phyloP scores from a whole-genome alignment of 2,113 vertebrate genomes.

The Syngnathus floridae region DNA sequence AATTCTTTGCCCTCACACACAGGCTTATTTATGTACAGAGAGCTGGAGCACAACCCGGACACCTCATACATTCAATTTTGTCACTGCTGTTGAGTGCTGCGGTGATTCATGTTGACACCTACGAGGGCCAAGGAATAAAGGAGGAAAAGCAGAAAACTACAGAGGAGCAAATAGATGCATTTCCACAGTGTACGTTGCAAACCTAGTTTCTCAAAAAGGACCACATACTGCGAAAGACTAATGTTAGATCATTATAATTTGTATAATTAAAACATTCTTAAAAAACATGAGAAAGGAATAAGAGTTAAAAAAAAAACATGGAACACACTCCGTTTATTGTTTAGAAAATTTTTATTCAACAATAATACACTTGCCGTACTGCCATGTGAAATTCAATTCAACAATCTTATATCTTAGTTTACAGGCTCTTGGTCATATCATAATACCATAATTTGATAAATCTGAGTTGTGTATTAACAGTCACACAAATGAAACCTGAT shows the following conservation, averaged over 20 bases:
- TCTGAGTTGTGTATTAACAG: not conserved
- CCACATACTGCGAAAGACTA: not conserved
- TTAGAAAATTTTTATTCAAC: not conserved
- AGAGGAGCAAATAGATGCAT: slow-evolving; percentile 18
- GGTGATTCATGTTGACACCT: slow-evolving; percentile 50
- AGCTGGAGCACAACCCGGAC: slow-evolving; percentile 15
- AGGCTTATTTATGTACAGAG: slow-evolving; percentile 2
- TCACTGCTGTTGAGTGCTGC: slow-evolving; percentile 30
- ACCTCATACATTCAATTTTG: slow-evolving; percentile 49
- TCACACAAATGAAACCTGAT: not conserved
- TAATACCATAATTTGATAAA: not conserved
- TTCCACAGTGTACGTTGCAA: not conserved
- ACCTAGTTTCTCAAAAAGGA: not conserved
- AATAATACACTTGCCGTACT: not conserved
- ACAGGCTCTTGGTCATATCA: not conserved
- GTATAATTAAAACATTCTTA: too few relatives aligned
- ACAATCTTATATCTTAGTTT: not conserved
- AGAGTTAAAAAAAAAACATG: not conserved
- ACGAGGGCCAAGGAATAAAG: slow-evolving; percentile 19
- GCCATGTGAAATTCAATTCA: not conserved
- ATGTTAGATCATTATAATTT: too few relatives aligned
- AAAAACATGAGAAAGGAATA: not conserved
- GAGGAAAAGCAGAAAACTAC: slow-evolving; percentile 15
- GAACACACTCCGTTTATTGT: not conserved
- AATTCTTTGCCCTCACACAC: slow-evolving; percentile 20